phyloP scores from a whole-genome alignment of 2,113 vertebrate species.

The Osmerus eperlanus region DNA sequence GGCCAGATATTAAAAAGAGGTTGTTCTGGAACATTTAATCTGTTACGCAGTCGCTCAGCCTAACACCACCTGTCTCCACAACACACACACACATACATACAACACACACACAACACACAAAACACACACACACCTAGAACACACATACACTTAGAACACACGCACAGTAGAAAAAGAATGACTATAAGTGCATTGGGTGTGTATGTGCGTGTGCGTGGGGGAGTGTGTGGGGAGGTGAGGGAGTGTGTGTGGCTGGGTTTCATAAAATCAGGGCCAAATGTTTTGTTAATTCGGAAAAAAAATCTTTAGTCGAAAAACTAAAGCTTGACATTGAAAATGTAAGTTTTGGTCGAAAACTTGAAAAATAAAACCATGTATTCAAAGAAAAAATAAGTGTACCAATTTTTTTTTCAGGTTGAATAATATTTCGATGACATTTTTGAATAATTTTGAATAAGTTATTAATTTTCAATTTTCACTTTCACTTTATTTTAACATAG shows the following conservation, averaged over 20 bases:
- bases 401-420: too few species aligned
- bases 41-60: conserved; percentile 4
- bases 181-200: conserved; percentile 57
- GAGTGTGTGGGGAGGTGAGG: background rate
- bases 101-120: background rate
- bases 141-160: background rate
- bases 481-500: too few species aligned
- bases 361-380: too few species aligned
- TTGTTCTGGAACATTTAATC: background rate
- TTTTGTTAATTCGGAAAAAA: too few species aligned
- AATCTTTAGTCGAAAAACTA: too few species aligned
- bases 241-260: conserved; percentile 18
- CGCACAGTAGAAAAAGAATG: conserved; percentile 67
- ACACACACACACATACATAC: conserved; percentile 23
- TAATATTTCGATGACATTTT: too few species aligned
- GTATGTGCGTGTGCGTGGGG: conserved; percentile 10
- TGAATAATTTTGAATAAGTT: too few species aligned
- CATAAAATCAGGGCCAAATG: too few species aligned
- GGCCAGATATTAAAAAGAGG: background rate
- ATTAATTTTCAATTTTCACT: too few species aligned
- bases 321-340: too few species aligned
- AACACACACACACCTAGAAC: background rate
- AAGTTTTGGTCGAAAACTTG: too few species aligned
- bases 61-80: conserved; percentile 33
- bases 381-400: too few species aligned